Conservation (phyloP, 1,140 invertebrate species). For the Bombus vancouverensis region DNA sequence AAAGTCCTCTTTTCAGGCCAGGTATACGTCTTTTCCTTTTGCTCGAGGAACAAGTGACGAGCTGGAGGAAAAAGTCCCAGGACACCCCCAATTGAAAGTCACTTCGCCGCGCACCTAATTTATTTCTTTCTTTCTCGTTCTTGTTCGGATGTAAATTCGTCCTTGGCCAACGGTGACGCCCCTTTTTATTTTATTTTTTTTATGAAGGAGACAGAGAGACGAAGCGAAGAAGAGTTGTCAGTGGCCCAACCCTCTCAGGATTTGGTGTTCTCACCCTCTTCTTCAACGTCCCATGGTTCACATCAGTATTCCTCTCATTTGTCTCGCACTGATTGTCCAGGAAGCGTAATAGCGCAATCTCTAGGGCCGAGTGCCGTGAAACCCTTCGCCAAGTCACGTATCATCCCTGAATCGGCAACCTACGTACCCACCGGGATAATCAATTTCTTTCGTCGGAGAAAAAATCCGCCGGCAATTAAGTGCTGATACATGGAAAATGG, state of each 20-base stretch:
- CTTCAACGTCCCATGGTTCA: conserved; percentile 10
- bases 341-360: conserved; percentile 74
- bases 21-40: conserved; percentile 62
- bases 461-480: conserved; percentile 57
- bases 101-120: conserved; percentile 67
- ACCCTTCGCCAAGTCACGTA: conserved; percentile 70
- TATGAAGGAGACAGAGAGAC: not conserved
- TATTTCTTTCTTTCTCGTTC: conserved; percentile 60
- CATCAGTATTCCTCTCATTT: conserved; percentile 76
- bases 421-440: conserved; percentile 61
- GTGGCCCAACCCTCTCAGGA: conserved; percentile 36
- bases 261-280: conserved; percentile 7
- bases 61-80: conserved; percentile 53
- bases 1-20: conserved; percentile 64
- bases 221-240: not conserved
- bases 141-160: conserved; percentile 65
- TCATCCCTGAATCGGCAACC: conserved; percentile 53
- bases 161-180: conserved; percentile 25
- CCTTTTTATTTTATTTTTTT: conserved; percentile 20
- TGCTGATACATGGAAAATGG: conserved; percentile 14
- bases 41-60: conserved; percentile 29
- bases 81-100: conserved; percentile 70
- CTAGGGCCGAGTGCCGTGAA: conserved; percentile 46
- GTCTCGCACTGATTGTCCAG: conserved; percentile 73
- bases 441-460: conserved; percentile 61